Conservation (phyloP, 2,888 invertebrate species). For the Seira musarum region DNA sequence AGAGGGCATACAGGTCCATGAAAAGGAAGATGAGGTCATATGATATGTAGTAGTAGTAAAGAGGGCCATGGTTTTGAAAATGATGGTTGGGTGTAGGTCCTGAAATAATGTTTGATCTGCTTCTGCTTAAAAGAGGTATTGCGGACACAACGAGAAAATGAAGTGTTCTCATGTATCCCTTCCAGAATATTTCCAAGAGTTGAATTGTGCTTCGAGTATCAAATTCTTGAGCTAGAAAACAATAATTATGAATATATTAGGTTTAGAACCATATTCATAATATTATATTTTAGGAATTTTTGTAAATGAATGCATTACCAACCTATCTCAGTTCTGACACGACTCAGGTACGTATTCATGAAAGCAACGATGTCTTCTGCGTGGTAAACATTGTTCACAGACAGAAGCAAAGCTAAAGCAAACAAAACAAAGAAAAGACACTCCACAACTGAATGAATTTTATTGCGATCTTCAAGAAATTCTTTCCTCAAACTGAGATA, state of each 20-base stretch:
- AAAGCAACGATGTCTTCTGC: conserved; percentile 50
- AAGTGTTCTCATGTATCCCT: conserved; percentile 52
- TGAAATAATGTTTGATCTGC: neutral
- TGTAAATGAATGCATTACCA: neutral
- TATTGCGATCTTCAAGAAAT: conserved; percentile 38
- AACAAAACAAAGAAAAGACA: conserved; percentile 59
- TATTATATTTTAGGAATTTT: conserved; percentile 6
- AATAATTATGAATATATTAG: neutral
- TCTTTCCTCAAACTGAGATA: conserved; percentile 41
- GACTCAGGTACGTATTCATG: conserved; percentile 54
- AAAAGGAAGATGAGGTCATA: conserved; percentile 27
- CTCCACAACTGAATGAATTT: conserved; percentile 48
- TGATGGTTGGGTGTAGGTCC: neutral
- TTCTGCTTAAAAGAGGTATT: conserved; percentile 40
- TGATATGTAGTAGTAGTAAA: neutral
- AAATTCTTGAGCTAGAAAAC: conserved; percentile 33
- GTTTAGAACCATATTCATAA: neutral
- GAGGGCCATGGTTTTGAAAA: no score
- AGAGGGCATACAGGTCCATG: conserved; percentile 45
- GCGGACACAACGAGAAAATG: conserved; percentile 43
- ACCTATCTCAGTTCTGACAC: conserved; percentile 54
- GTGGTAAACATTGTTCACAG: conserved; percentile 49
- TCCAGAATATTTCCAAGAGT: conserved; percentile 53
- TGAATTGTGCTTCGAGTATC: conserved; percentile 48
- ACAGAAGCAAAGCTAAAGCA: conserved; percentile 49